These are phyloP conservation scores for Metopia argyrocephala DNA, from an alignment of 2,888 invertebrate genomes.

Conservation along the genomic window DNA sequence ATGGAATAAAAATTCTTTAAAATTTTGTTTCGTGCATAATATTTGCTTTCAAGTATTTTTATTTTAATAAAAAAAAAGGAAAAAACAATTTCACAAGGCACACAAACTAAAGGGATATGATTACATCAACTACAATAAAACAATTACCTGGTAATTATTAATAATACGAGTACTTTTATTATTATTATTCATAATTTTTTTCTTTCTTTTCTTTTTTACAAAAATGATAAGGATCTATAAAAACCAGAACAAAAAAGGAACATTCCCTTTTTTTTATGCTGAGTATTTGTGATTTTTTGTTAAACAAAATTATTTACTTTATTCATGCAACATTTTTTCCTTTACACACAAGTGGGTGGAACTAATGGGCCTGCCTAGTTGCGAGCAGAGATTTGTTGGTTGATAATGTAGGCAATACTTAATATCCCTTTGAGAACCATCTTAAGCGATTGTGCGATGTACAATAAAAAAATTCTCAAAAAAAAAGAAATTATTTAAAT, in stretches of 20 bases:
- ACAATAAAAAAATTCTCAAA: no score
- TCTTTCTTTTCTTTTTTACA: slow-evolving; percentile 5
- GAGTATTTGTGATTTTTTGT: slow-evolving; percentile 51
- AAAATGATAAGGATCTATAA: slow-evolving; percentile 53
- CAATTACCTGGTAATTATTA: slow-evolving; percentile 57
- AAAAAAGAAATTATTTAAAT: no score
- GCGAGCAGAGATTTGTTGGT: not conserved
- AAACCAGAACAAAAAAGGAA: not conserved
- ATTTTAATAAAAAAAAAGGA: slow-evolving; percentile 21
- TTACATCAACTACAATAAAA: slow-evolving; percentile 59
- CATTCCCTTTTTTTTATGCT: not conserved
- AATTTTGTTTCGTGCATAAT: slow-evolving; percentile 14
- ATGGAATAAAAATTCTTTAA: slow-evolving; percentile 27
- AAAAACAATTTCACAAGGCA: slow-evolving; percentile 9
- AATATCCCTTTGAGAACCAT: not conserved
- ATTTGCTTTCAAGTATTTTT: slow-evolving; percentile 12
- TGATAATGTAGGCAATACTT: not conserved
- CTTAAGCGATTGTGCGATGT: no score
- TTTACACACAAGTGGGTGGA: slow-evolving; percentile 22
- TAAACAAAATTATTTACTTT: not conserved
- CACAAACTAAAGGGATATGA: slow-evolving; percentile 15
- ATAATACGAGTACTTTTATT: slow-evolving; percentile 21
- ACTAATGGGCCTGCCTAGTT: not conserved
- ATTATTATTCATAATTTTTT: not conserved
- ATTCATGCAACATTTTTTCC: not conserved